A percentile compares a stretch with the other conserved stretches of the same genome.
Evolutionary conservation across 2,797 vertebrate species (phyloP).

Genomic region (Rhabdomys pumilio): DNA sequence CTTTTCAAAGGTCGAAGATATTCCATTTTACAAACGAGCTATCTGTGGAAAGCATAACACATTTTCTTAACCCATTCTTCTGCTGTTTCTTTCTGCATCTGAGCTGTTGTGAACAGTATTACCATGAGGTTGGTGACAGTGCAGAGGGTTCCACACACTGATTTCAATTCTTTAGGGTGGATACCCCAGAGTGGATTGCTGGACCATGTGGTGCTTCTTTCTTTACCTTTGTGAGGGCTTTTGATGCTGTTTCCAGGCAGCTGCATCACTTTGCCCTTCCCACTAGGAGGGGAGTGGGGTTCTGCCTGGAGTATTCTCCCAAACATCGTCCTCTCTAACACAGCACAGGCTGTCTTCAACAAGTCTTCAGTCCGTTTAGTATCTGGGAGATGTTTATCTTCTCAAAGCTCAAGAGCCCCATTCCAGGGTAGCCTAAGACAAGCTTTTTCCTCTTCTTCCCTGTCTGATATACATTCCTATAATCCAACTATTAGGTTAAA

Average conservation of each 20-base stretch:
- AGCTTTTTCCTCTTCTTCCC: not conserved
- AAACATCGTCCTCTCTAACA: not conserved
- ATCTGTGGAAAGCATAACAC: not conserved
- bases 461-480: not conserved
- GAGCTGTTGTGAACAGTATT: not conserved
- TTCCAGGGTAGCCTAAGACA: not conserved
- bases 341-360: not conserved
- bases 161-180: not conserved
- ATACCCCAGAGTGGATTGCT: not conserved
- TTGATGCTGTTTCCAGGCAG: not conserved
- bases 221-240: not conserved
- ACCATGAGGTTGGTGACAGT: no score
- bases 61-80: not conserved
- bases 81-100: not conserved
- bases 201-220: not conserved
- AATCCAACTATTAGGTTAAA: not conserved
- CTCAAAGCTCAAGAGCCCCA: not conserved
- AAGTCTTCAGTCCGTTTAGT: not conserved
- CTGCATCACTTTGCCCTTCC: not conserved
- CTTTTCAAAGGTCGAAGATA: not conserved
- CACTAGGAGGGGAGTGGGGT: no score
- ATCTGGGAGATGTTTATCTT: not conserved
- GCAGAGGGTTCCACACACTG: not conserved
- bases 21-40: not conserved
- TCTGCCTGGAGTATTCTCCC: not conserved